These are phyloP conservation scores for Lathamus discolor DNA, from an alignment of 2,113 vertebrate genomes.

Conservation along the genomic window DNA sequence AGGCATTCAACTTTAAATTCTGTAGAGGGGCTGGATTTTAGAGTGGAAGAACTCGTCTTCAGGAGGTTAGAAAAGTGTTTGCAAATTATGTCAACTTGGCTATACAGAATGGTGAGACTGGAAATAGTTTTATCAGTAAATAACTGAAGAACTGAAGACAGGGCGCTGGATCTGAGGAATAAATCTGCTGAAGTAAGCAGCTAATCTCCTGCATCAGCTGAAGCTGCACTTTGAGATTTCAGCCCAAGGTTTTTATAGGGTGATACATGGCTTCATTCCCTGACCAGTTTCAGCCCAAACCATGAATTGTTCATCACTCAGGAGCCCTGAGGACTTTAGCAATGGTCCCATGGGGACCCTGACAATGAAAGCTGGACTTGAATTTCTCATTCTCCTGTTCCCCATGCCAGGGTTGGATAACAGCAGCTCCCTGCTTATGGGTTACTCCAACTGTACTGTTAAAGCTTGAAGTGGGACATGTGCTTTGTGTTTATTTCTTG, in stretches of 20 bases:
- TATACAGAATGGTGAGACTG: not conserved
- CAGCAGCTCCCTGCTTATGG: not conserved
- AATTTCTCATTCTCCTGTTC: not conserved
- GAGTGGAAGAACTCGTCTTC: not conserved
- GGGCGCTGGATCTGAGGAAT: not conserved
- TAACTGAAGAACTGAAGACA: not conserved
- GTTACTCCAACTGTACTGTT: not conserved
- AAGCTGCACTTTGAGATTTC: not conserved
- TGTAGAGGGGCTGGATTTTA: not conserved
- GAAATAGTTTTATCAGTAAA: not conserved
- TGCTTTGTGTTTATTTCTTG: not conserved
- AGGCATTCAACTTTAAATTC: fast-evolving
- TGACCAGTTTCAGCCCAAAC: not conserved
- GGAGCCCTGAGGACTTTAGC: not conserved
- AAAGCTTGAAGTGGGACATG: not conserved
- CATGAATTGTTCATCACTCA: not conserved
- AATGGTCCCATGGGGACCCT: not conserved
- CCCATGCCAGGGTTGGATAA: not conserved
- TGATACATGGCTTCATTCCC: not conserved
- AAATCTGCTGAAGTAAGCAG: not conserved
- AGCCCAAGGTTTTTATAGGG: not conserved
- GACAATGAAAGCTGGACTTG: not conserved
- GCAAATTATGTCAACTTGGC: not conserved
- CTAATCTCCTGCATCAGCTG: not conserved
- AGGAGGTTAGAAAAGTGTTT: not conserved